These are phyloP conservation scores for Aphelocoma coerulescens DNA, from an alignment of 2,113 vertebrate genomes.

Conservation along the genomic window DNA sequence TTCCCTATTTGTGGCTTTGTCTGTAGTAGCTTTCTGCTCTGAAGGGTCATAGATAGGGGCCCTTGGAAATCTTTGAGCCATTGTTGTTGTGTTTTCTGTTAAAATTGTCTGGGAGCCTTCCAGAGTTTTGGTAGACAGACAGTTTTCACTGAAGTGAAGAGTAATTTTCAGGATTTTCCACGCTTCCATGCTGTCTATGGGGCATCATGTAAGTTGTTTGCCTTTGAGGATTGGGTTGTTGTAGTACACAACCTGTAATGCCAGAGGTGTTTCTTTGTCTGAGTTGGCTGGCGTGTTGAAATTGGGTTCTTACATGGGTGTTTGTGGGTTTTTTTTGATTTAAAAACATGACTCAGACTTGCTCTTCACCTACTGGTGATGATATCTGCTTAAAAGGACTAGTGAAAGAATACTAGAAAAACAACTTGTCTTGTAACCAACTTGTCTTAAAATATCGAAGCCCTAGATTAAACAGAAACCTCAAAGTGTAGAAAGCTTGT, in stretches of 20 bases:
- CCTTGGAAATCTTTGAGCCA: background rate
- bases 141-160: background rate
- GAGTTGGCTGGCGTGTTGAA: background rate
- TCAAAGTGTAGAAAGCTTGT: background rate
- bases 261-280: background rate
- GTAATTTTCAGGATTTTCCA: background rate
- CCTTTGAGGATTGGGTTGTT: background rate
- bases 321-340: slow-evolving; percentile 3
- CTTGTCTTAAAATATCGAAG: background rate
- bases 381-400: background rate
- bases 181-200: fast-evolving
- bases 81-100: background rate
- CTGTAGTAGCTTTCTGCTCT: background rate
- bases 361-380: background rate
- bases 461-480: background rate
- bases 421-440: background rate
- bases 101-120: background rate
- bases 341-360: background rate
- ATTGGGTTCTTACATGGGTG: background rate
- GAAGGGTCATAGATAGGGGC: background rate
- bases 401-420: background rate
- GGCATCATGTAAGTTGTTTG: background rate
- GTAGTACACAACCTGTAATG: background rate
- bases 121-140: background rate
- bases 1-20: background rate